phyloP scores from a whole-genome alignment of 2,888 invertebrate genomes.

The Trichacis sp. region DNA sequence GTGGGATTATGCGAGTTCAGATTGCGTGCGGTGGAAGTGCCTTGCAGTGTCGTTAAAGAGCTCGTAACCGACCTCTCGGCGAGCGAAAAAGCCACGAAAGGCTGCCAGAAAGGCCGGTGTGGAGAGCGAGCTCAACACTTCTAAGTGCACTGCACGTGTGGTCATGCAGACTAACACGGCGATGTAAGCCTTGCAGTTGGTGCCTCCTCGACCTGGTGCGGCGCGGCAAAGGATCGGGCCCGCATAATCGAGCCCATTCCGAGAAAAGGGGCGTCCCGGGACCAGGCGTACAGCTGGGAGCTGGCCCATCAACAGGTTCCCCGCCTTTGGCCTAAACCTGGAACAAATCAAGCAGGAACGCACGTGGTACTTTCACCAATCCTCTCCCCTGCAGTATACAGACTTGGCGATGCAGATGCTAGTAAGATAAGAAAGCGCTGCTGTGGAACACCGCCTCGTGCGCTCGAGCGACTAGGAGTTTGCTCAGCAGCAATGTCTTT shows the following conservation, averaged over 20 bases:
- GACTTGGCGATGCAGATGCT: too few species aligned
- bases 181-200: not conserved
- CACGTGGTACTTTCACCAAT: not conserved
- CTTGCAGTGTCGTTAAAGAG: not conserved
- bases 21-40: not conserved
- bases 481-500: too few species aligned
- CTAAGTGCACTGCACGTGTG: not conserved
- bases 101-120: not conserved
- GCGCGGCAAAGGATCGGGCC: not conserved
- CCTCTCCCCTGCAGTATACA: too few species aligned
- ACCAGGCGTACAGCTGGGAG: conserved; percentile 12
- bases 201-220: not conserved
- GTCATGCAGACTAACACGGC: not conserved
- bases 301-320: conserved; percentile 12
- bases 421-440: too few species aligned
- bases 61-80: not conserved
- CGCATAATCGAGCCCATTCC: not conserved
- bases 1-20: too few species aligned
- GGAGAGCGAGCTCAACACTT: not conserved
- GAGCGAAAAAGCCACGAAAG: not conserved
- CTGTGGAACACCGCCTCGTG: too few species aligned
- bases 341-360: conserved; percentile 17
- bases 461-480: too few species aligned
- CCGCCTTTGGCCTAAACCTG: not conserved
- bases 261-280: conserved; percentile 13